These are phyloP conservation scores for Canis aureus DNA, from an alignment of 2,113 vertebrate genomes.

Conservation along the genomic window DNA sequence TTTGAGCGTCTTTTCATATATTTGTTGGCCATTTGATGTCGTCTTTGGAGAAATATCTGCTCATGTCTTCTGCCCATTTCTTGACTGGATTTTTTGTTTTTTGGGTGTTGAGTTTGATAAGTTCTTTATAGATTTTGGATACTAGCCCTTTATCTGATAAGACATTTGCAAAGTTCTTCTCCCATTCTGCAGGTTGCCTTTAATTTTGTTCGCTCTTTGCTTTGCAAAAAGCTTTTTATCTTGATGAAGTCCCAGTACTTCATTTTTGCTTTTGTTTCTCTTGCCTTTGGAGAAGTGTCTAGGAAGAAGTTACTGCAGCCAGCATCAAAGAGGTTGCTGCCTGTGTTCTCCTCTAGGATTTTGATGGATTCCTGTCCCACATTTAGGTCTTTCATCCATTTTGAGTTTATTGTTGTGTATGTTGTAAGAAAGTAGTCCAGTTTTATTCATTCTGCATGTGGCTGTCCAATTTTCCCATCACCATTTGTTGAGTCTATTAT, in stretches of 20 bases:
- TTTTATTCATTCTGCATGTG: too few relatives aligned
- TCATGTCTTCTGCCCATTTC: neutral
- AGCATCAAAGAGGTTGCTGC: neutral
- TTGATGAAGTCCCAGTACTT: neutral
- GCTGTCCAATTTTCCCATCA: too few relatives aligned
- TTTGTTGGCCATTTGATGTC: neutral
- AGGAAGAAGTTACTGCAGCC: neutral
- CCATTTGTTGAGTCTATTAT: too few relatives aligned
- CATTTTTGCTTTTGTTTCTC: neutral
- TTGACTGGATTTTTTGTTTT: neutral
- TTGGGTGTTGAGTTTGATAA: neutral
- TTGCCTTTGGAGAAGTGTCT: neutral
- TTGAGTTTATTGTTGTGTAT: too few relatives aligned
- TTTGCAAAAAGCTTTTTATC: neutral
- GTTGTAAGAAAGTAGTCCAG: too few relatives aligned
- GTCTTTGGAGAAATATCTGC: neutral
- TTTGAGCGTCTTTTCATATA: neutral
- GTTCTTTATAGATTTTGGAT: neutral
- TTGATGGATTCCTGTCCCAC: neutral
- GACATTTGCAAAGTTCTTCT: neutral
- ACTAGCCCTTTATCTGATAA: neutral
- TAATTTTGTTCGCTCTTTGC: neutral
- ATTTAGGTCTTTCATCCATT: neutral
- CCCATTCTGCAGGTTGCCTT: neutral
- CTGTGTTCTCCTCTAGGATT: neutral